Conservation (phyloP, 2,888 invertebrate genomes). For the Lycaena phlaeas region DNA sequence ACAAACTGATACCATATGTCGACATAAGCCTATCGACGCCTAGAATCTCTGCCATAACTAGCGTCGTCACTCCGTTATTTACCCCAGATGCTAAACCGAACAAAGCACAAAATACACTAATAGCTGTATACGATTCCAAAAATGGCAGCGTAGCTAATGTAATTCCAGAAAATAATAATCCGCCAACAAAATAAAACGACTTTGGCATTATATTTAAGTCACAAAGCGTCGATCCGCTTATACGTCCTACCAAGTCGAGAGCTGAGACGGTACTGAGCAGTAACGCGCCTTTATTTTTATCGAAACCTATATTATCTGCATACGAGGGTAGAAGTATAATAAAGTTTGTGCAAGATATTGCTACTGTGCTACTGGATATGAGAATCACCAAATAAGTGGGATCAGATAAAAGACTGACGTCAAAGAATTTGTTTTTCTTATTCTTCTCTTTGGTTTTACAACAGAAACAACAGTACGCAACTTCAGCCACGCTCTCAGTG, state of each 20-base stretch:
- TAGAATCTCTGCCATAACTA: conserved; percentile 91
- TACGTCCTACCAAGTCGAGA: conserved; percentile 85
- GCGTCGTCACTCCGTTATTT: conserved; percentile 88
- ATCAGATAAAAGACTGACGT: conserved; percentile 79
- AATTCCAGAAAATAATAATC: conserved; percentile 84
- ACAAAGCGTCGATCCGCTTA: conserved; percentile 87
- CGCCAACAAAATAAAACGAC: conserved; percentile 86
- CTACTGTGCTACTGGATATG: conserved; percentile 88
- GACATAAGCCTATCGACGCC: conserved; percentile 87
- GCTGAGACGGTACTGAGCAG: conserved; percentile 86
- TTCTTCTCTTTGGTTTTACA: conserved; percentile 46
- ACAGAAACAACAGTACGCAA: conserved; percentile 55
- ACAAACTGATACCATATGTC: conserved; percentile 88
- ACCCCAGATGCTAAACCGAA: conserved; percentile 88
- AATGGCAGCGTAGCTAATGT: conserved; percentile 81
- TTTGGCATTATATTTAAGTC: conserved; percentile 86
- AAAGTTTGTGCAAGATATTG: conserved; percentile 90
- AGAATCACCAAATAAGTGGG: conserved; percentile 86
- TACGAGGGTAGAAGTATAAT: conserved; percentile 87
- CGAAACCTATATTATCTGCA: conserved; percentile 79
- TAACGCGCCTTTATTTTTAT: conserved; percentile 79
- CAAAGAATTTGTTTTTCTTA: conserved; percentile 78
- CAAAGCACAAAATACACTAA: conserved; percentile 80
- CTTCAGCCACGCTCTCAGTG: conserved; percentile 70
- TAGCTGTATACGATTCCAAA: conserved; percentile 71